Base-by-base conservation (phyloP, 2,113 vertebrate species). In the Scophthalmus maximus region DNA sequence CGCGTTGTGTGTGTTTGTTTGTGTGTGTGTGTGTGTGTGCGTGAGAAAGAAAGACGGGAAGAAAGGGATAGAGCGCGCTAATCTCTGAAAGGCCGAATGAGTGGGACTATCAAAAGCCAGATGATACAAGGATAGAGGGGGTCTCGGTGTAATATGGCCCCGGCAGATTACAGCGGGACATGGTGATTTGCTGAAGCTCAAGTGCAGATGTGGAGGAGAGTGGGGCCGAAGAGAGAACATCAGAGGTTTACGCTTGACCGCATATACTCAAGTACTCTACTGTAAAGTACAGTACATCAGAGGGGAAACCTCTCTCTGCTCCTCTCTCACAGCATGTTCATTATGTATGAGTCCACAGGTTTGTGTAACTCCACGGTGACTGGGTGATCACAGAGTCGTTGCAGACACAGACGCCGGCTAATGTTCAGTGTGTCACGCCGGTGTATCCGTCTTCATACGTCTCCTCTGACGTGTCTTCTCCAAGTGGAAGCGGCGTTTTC, bases 41-140 rank as follows among this genome's bases (percentile, higher is more conserved):
- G 18, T 55, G 64, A 64, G 66, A 82, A 67, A 73, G 74, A 60
- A 63, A 63, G 61, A 65, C 70, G 36, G 72, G 80, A 84, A 82
- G 69, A 68, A 70, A 70, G 56, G 52, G 79, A 81, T 79, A 15
- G 50, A 73, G 78, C 49, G 57, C 20, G 26, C 58, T 86, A 85
- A 90, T 88, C 69, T 83, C 34, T 34, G 78, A 68, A 65, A 69
- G 65, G 52, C 78, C 47, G 75, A 67, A 74, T 68, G 78, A 90
- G 78, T 64, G 68, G 74, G 64, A 74, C 74, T 81, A 83, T 82
- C 81, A 74, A 52, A 73, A 77, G 70, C 80, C 84, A 79, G 77
- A 83, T 87, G 81, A 84, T 50, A 26, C 53, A 34, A 25, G 66
- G 79, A 80, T 82, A 67, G 72, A 66, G 38, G 38, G 74, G 42